Evolutionary conservation across 2,113 vertebrate genomes (phyloP), one percentile per base, ranked within the genome.

Genomic region (Oryzias javanicus): DNA sequence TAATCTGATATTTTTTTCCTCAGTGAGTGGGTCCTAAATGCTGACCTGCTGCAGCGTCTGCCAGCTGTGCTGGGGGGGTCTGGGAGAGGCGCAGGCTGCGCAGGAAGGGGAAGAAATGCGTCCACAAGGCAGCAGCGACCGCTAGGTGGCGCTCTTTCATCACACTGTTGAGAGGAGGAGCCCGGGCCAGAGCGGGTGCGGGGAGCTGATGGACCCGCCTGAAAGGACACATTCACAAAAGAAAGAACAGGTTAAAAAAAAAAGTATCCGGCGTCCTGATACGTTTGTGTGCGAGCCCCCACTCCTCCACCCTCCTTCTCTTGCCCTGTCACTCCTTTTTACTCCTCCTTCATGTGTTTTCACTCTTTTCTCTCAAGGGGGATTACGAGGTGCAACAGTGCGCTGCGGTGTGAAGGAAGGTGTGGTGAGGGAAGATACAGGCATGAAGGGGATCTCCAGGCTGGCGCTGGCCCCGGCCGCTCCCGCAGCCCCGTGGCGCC

Each of bases 141-240:
- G 94, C 95, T 88, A 96, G 95, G 90, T 98, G 97, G 92, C 87
- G 91, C 93, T 99, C 96, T 94, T 93, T 97, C 86, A 90, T 92
- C 68, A 69, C 86, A 62, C 77, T 92, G 88, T 76, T 84, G 83
- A 87, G 84, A 51, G 83, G 60, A 50, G 90, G 89, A 8, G 68
- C 55, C 50, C 87, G 63, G 72, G 80, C 86, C 14, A 27, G 57
- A 67, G 77, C 51, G 25, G 71, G 2, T 12, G 58, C 83, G 81
- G 82, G 77, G 29, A 91, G 92, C 69, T 94, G 89, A 64, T 94
- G 92, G 84, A 93, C 91, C 20, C 89, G 93, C 88, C 92, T 93
- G 61, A 18, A 71, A 77, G 72, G 78, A 65, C 60, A 79, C 54
- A 65, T 14, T 63, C 22, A 77, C 52, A 82, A 65, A 71, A 49